A percentile compares a stretch with the other conserved stretches of the same genome.
Conservation (phyloP, 1,140 invertebrate genomes). For the Tetramorium parvispinum region DNA sequence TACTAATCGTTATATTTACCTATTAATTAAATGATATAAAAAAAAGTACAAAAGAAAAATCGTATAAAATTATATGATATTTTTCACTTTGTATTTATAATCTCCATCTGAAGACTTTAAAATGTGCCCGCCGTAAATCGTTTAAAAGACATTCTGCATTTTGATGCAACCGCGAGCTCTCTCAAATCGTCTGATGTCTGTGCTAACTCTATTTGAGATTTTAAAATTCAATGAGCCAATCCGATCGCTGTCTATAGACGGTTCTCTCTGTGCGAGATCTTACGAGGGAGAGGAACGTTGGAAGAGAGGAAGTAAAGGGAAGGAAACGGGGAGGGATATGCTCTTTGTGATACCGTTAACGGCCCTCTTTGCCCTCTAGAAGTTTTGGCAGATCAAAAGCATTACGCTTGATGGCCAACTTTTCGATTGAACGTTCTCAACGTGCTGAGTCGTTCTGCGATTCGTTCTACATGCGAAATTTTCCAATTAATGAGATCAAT, state of each 20-base stretch:
- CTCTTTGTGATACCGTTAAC: conserved; percentile 76
- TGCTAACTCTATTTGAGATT: conserved; percentile 75
- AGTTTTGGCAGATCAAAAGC: conserved; percentile 73
- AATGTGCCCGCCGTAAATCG: conserved; percentile 39
- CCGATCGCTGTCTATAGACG: conserved; percentile 66
- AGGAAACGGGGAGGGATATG: conserved; percentile 34
- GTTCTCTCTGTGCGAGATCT: conserved; percentile 37
- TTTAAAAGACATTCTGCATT: conserved; percentile 44
- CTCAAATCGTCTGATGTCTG: conserved; percentile 64
- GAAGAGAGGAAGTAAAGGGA: conserved; percentile 39
- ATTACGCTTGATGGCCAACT: conserved; percentile 48
- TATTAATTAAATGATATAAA: neutral
- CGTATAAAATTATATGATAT: neutral
- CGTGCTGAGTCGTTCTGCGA: neutral
- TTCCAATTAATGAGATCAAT: neutral
- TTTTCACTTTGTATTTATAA: neutral
- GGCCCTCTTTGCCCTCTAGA: conserved; percentile 67
- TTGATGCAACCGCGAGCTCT: conserved; percentile 30
- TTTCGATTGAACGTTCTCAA: conserved; percentile 22
- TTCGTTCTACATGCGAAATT: neutral
- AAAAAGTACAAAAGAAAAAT: neutral
- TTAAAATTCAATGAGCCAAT: conserved; percentile 78
- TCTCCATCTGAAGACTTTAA: neutral
- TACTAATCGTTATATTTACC: neutral
- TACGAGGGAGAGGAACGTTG: conserved; percentile 22